phyloP scores from a whole-genome alignment of 2,888 invertebrate genomes.

The Cataglyphis livida region DNA sequence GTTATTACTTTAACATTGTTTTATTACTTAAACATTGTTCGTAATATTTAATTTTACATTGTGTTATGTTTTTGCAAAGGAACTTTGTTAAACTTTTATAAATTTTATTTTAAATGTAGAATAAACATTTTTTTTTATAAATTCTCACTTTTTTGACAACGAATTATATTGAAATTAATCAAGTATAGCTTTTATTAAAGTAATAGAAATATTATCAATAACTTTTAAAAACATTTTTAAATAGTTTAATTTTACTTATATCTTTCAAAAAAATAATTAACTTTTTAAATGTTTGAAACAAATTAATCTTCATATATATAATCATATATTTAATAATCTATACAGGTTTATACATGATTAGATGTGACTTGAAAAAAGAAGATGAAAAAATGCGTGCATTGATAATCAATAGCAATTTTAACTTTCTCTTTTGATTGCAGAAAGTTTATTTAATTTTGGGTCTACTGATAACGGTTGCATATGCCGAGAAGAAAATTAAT shows the following conservation, averaged over 20 bases:
- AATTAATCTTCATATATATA: not conserved
- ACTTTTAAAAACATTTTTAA: not conserved
- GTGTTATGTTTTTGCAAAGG: not conserved
- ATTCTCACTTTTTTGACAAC: not conserved
- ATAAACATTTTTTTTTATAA: not conserved
- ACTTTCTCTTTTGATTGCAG: conserved; percentile 72
- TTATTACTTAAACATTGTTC: not conserved
- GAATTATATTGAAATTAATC: not conserved
- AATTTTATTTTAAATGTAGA: not conserved
- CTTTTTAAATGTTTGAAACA: not conserved
- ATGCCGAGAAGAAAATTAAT: conserved; percentile 89
- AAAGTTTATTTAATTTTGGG: conserved; percentile 73
- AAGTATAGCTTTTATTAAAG: not conserved
- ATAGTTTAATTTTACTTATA: not conserved
- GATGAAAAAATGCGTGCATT: not conserved
- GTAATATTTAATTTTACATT: not conserved
- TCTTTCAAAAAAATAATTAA: conserved; percentile 1
- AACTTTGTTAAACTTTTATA: not conserved
- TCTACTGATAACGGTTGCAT: conserved; percentile 74
- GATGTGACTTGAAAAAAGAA: not conserved
- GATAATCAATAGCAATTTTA: conserved; percentile 36
- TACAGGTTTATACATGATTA: not conserved
- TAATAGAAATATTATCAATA: not conserved
- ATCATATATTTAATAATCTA: not conserved
- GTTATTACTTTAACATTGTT: conserved; percentile 2